Base-by-base conservation (phyloP, 2,113 vertebrate genomes). In the Lathamus discolor region DNA sequence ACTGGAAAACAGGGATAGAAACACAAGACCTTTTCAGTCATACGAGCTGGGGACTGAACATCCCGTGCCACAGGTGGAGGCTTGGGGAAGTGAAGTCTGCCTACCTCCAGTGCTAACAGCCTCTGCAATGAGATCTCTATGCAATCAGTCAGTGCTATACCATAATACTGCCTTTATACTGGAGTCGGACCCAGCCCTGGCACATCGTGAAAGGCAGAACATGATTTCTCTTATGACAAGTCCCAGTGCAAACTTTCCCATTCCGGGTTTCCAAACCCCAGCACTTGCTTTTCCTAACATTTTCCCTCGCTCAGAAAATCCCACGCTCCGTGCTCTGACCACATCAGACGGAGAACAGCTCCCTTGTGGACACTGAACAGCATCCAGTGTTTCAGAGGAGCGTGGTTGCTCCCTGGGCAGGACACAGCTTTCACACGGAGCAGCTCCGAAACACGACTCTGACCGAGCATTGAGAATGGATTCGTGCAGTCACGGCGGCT, bases 321-420 rank as follows among this genome's bases (percentile, higher is more conserved):
- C 68, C 86, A 78, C 5, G 10, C 86, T 79, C 23, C 0, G 1
- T 72, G 76, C 78, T 79, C 17, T 66, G 88, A 92, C n/a, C 88
- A 69, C 70, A 61, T n/a, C 78, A 35, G 41, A 62, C 64, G 64
- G 82, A 15, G 72, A 79, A 88, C 66, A 43, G 67, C 49, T 63
- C 62, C 75, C 13, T 46, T 68, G 31, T 74, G 92, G 81, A 61
- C 43, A 88, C 84, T 88, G 86, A 76, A 44, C 52, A 85, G 35
- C 66, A 57, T 4, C 6, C 6, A 3, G 52, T 37, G 61, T 20
- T 73, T 18, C 54, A 49, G 59, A 75, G 77, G 6, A 74, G 69
- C n/a, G 17, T 28, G 31, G 89, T 93, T 92, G 61, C 48, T 70
- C 84, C 76, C 90, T 92, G 95, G 95, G 95, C 81, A 91, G 76